phyloP scores from a whole-genome alignment of 2,888 invertebrate species.

The Scaptomyza polygonia region DNA sequence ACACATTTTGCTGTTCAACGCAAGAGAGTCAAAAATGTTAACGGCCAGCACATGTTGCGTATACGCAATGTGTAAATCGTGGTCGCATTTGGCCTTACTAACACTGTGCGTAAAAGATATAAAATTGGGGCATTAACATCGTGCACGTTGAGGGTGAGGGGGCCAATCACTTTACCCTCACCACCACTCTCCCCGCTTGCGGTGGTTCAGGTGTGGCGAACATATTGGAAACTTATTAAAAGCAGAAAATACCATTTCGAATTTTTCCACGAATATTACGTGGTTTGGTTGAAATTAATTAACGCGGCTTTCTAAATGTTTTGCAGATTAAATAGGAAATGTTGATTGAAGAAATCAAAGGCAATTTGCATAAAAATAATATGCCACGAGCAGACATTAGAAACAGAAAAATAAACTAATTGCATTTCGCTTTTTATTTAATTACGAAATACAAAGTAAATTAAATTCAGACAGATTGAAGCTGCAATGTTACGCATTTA shows the following conservation, averaged over 20 bases:
- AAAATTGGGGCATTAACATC: slow-evolving; percentile 47
- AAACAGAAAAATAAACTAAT: too few relatives aligned
- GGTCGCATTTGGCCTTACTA: slow-evolving; percentile 28
- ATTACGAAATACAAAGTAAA: not conserved
- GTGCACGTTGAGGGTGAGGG: slow-evolving; percentile 21
- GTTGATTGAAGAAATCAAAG: slow-evolving; percentile 32
- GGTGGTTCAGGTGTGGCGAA: slow-evolving; percentile 61
- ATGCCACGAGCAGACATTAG: too few relatives aligned
- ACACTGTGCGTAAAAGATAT: slow-evolving; percentile 60
- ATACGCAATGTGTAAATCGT: slow-evolving; percentile 67
- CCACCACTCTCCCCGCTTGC: not conserved
- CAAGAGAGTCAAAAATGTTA: slow-evolving; percentile 46
- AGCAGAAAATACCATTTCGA: slow-evolving; percentile 49
- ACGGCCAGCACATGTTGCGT: slow-evolving; percentile 60
- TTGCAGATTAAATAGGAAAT: slow-evolving; percentile 21
- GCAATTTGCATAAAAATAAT: not conserved
- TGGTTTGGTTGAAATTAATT: slow-evolving; percentile 49
- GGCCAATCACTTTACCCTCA: not conserved
- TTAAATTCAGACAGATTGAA: not conserved
- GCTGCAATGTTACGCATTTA: too few relatives aligned
- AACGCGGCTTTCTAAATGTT: slow-evolving; percentile 31
- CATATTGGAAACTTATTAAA: slow-evolving; percentile 69
- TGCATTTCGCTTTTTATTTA: too few relatives aligned
- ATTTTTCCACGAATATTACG: slow-evolving; percentile 41
- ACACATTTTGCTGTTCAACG: slow-evolving; percentile 67